Evolutionary conservation across 2,888 invertebrate species (phyloP), one percentile per base, ranked within the genome.

Genomic region (Dryococelus australis): DNA sequence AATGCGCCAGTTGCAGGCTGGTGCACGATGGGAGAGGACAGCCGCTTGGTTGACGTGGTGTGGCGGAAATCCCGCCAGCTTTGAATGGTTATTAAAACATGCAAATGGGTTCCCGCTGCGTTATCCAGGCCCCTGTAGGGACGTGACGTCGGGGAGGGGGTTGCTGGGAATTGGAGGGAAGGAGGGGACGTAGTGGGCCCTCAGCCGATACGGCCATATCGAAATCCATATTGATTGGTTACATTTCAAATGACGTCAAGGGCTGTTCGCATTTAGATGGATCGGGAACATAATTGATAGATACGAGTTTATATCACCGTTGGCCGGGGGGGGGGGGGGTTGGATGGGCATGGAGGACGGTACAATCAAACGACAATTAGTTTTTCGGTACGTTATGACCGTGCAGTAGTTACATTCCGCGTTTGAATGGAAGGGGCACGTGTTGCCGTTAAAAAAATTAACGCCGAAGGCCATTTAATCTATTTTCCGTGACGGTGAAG

Each of bases 71-170:
- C 85, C 87, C 51, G 85, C 65, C 65, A 80, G 85, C 87, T 87
- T 81, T 87, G 87, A 87, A 87, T 81, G 85, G 87, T 87, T 87
- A 87, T 87, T 87, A 87, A 87, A 87, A 87, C 85, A 87, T 87
- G 87, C 87, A 87, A 87, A 87, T 87, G 85, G 87, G 85, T 85
- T 86, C 79, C 86, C 86, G 65, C 78, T 43, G 84, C 87, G 87
- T 87, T 87, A 87, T 85, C 78, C 85, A 65, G 65, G n/a, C 65
- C 4, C 65, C 65, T 65, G 65, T n/a, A 24, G 65, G 65, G 65
- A 3, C 65, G 2, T 8, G 65, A 20, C 65, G n/a, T 1, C 0
- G 65, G 65, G 65, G 65, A 1, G 65, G 65, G n/a, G 83, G 35
- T 43, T 51, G 84, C 84, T 84, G 86, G 86, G 84, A 84, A 86